Evolutionary conservation across 2,113 vertebrate species (phyloP).

Genomic region (Reinhardtius hippoglossoides): DNA sequence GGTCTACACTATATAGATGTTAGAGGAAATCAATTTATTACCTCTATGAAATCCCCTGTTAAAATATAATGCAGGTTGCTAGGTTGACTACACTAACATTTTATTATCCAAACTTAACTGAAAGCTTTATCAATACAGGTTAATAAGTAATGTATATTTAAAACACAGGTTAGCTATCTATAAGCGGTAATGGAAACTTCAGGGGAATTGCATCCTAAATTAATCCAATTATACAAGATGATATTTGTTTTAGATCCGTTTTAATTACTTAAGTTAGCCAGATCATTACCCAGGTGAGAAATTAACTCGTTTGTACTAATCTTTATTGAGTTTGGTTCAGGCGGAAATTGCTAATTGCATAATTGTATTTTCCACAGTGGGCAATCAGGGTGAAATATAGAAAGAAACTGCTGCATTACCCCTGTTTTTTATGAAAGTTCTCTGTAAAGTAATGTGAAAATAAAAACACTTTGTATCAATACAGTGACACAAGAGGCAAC

Average conservation of each 20-base stretch:
- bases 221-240: slow-evolving; percentile 20
- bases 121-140: too few species aligned
- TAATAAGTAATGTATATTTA: too few species aligned
- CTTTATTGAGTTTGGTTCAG: not conserved
- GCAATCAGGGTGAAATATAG: not conserved
- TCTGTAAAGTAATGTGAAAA: not conserved
- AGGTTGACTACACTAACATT: too few species aligned
- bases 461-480: too few species aligned
- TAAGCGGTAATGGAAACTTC: slow-evolving; percentile 25
- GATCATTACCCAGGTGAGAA: not conserved
- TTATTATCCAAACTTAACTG: too few species aligned
- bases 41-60: too few species aligned
- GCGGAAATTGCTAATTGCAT: slow-evolving; percentile 8
- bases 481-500: too few species aligned
- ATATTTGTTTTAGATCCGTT: slow-evolving; percentile 15
- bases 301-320: not conserved
- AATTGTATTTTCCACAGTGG: slow-evolving; percentile 21
- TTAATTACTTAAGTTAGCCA: slow-evolving; percentile 28
- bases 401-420: not conserved
- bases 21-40: too few species aligned
- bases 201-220: not conserved
- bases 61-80: too few species aligned
- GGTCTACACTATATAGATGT: too few species aligned
- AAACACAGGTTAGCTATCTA: not conserved
- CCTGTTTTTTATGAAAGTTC: not conserved